These are phyloP conservation scores for Lagopus leucura DNA, from an alignment of 2,113 vertebrate species.

Conservation along the genomic window DNA sequence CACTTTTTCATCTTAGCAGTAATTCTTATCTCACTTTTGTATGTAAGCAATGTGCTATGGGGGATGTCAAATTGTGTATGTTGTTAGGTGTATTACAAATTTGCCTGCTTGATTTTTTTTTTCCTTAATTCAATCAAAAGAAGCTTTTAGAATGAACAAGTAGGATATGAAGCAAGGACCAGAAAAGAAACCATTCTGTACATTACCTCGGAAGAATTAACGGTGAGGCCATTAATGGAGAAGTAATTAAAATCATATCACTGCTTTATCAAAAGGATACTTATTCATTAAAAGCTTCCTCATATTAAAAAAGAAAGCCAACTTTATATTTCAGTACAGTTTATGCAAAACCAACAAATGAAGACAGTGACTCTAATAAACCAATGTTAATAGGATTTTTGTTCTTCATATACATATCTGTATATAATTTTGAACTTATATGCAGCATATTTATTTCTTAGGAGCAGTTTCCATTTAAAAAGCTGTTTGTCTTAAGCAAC, in stretches of 20 bases:
- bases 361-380: not conserved
- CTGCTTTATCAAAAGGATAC: not conserved
- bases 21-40: conserved; percentile 29
- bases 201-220: not conserved
- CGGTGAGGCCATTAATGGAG: not conserved
- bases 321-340: not conserved
- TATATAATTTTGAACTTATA: not conserved
- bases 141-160: conserved; percentile 25
- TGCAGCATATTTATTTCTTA: not conserved
- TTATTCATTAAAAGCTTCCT: not conserved
- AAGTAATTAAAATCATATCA: conserved; percentile 1
- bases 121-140: not conserved
- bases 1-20: conserved; percentile 18
- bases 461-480: not conserved
- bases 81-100: not conserved
- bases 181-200: not conserved
- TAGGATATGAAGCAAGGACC: not conserved
- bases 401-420: not conserved
- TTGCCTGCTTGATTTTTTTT: not conserved
- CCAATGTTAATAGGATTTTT: not conserved
- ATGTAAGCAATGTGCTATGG: not conserved
- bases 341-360: not conserved
- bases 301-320: not conserved
- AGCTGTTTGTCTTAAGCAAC: not conserved
- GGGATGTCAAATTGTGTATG: not conserved